A percentile compares a stretch with the other conserved stretches of the same genome.
These are phyloP conservation scores for Dysidea cf. avara DNA, from an alignment of 37 sponge, comb jelly and placozoan genomes.

Conservation along the genomic window DNA sequence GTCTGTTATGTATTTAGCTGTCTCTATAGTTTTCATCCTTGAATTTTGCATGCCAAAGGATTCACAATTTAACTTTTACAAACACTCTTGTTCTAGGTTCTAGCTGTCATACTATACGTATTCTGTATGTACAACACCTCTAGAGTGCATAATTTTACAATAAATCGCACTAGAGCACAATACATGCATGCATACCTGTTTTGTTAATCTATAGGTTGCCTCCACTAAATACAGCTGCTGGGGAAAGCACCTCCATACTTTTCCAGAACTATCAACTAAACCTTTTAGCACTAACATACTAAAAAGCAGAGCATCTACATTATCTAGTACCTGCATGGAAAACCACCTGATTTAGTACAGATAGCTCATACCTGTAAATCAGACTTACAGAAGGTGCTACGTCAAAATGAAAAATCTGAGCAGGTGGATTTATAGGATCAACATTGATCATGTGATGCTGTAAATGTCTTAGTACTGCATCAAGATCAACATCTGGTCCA, in stretches of 20 bases:
- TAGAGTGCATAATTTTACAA: no score
- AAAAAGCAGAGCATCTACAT: constrained; percentile 63
- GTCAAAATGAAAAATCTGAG: constrained; percentile 55
- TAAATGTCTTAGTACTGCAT: constrained; percentile 39
- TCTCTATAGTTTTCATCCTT: no score
- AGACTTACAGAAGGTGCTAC: constrained; percentile 49
- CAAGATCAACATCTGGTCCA: constrained; percentile 49
- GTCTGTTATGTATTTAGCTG: no score
- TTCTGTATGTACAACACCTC: no score
- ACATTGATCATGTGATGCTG: neutral
- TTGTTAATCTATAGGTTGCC: constrained; percentile 23
- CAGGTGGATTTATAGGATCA: neutral
- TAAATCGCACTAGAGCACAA: no score
- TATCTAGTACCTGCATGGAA: constrained; percentile 35
- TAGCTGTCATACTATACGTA: no score
- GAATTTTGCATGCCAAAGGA: no score
- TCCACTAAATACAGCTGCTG: constrained; percentile 57
- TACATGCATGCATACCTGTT: neutral
- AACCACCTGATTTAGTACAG: no score
- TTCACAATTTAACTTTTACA: no score
- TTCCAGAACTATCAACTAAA: constrained; percentile 48
- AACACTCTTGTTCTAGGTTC: no score
- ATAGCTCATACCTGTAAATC: no score
- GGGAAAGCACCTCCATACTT: constrained; percentile 56
- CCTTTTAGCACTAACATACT: constrained; percentile 45